Conservation (phyloP, 2,113 vertebrate genomes). For the Labrus mixtus region DNA sequence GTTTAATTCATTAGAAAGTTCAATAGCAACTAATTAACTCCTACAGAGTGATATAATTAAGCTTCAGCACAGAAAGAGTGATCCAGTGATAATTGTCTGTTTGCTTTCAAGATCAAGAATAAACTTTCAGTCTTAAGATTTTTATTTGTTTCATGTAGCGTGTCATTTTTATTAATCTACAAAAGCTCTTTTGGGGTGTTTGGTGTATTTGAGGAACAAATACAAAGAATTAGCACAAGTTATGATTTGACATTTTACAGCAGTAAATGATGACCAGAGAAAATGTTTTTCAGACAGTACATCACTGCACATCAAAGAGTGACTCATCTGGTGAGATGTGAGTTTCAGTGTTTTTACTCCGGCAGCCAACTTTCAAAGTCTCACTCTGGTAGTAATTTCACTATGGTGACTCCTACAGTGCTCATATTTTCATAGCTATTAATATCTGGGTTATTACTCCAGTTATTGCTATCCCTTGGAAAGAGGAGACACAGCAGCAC, state of each 20-base stretch:
- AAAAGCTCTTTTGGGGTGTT: background rate
- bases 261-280: slow-evolving; percentile 25
- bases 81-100: background rate
- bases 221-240: background rate
- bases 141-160: background rate
- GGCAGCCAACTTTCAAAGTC: slow-evolving; percentile 55
- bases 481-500: slow-evolving; percentile 26
- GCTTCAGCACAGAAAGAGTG: too few species aligned
- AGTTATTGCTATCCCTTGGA: slow-evolving; percentile 58
- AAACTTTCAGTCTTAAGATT: background rate
- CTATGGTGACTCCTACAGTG: slow-evolving; percentile 53
- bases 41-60: too few species aligned
- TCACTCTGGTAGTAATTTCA: slow-evolving; percentile 72
- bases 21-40: too few species aligned
- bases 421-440: slow-evolving; percentile 72
- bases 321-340: slow-evolving; percentile 37
- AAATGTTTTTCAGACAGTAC: slow-evolving; percentile 51
- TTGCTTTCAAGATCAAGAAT: background rate
- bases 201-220: background rate
- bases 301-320: slow-evolving; percentile 52
- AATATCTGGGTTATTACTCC: slow-evolving; percentile 71
- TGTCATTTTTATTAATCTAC: background rate
- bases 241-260: slow-evolving; percentile 43
- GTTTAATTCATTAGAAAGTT: background rate
- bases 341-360: slow-evolving; percentile 51